Base-by-base conservation (phyloP, 2,797 vertebrate genomes). In the Phrynocephalus guinanensis region DNA sequence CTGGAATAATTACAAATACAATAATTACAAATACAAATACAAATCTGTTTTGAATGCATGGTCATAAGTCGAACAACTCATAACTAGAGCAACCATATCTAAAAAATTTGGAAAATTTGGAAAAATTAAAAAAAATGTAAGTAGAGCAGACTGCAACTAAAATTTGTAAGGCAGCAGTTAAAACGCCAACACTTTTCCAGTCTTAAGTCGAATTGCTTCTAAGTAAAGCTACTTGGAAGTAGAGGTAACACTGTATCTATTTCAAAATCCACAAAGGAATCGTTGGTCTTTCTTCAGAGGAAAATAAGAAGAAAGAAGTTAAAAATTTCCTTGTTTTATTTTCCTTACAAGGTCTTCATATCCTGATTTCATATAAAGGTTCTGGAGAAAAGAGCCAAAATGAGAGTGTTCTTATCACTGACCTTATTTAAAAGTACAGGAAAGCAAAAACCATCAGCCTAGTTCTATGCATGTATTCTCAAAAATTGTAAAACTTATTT, bases 391-490 rank as follows among this genome's bases (percentile, higher is more conserved):
- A 75, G 6, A 67, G 2, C 20, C 13, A 24, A 77, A 52, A 86
- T 10, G 68, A 70, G 79, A 38, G 15, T 72, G 26, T 11, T 83
- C 18, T 66, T 60, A 76, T 9, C 24, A 82, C 22, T 30, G 76
- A 28, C 11, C 22, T 67, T 30, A 18, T 6, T 26, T 10, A 2
- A 30, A 87, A 87, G 22, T 66, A 28, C 22, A 60, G 60, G 88
- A 91, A 71, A 79, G 50, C 16, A 87, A 82, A 72, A 87, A 75
- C 28, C 9, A n/a, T 50, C 1, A 82, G 20, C 38, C n/a, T 9
- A 11, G 30, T 26, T 7, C 44, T 68, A 16, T 67, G 18, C 44
- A 76, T 77, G 20, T 30, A 13, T 77, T 22, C 75, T 76, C 44
- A 76, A 16, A 68, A 52, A 20, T 15, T 56, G 15, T 56, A 56